Evolutionary conservation across 2,797 vertebrate species (phyloP).

Genomic region (Sarcoramphus papa): DNA sequence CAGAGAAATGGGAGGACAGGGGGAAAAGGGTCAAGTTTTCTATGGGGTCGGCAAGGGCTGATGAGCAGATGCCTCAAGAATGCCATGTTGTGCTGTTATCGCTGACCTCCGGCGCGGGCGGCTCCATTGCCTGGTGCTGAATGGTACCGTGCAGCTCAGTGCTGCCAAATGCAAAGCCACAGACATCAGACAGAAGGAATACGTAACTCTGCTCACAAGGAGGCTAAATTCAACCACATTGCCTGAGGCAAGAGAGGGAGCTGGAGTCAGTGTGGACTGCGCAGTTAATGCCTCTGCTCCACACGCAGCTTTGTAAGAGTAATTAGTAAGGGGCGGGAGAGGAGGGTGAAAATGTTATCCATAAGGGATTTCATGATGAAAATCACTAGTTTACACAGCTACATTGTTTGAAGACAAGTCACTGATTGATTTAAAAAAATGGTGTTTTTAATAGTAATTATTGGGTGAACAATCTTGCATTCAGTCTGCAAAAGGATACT

Average conservation of each 20-base stretch:
- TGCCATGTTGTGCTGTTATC: neutral
- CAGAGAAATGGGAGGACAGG: neutral
- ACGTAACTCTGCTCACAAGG: neutral
- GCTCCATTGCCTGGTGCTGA: neutral
- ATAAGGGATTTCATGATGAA: neutral
- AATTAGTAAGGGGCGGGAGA: neutral
- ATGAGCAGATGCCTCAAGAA: neutral
- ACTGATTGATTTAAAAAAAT: neutral
- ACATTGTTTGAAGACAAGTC: neutral
- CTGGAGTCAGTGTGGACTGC: neutral
- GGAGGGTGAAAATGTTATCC: neutral
- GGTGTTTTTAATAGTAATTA: neutral
- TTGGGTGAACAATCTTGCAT: neutral
- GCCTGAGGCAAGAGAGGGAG: neutral
- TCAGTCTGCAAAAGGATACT: neutral
- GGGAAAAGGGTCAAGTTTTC: neutral
- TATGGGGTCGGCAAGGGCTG: rapidly evolving
- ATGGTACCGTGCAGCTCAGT: neutral
- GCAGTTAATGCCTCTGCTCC: neutral
- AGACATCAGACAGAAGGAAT: neutral
- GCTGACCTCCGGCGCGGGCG: rapidly evolving
- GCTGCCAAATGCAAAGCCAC: neutral
- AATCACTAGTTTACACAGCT: neutral
- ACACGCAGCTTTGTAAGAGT: neutral
- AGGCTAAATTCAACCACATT: neutral